Percentiles rank a stretch among this genome's conserved stretches.
These are phyloP conservation scores for Rhabdomys dilectus DNA, from an alignment of 2,113 vertebrate genomes.

Conservation along the genomic window DNA sequence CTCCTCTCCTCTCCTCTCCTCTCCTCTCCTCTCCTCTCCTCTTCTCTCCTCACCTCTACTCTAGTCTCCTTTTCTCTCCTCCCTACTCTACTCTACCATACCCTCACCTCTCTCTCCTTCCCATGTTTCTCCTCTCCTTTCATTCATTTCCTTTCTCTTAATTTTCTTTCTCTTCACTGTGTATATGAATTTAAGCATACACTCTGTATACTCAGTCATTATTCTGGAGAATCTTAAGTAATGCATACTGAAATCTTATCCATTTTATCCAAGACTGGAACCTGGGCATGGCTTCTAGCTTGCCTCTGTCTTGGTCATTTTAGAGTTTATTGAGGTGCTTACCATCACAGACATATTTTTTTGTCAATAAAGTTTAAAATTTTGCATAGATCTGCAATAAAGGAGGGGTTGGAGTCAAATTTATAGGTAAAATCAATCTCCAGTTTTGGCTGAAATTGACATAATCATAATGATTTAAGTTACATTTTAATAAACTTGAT, in stretches of 20 bases:
- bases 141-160: background rate
- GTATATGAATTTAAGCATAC: background rate
- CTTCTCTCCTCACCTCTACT: accelerated
- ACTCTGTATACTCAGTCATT: background rate
- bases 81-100: too few relatives aligned
- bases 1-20: too few relatives aligned
- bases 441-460: background rate
- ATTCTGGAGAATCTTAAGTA: background rate
- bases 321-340: background rate
- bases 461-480: background rate
- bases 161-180: background rate
- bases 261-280: background rate
- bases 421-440: background rate
- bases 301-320: background rate
- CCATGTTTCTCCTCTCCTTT: background rate
- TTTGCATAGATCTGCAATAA: background rate
- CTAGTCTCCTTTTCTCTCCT: too few relatives aligned
- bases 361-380: background rate
- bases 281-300: background rate
- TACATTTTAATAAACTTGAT: background rate
- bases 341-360: background rate
- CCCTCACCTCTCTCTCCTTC: background rate
- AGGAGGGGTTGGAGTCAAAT: background rate
- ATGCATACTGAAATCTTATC: background rate
- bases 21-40: background rate